Evolutionary conservation across 2,797 vertebrate species (phyloP).

Genomic region (Staurois parvus): DNA sequence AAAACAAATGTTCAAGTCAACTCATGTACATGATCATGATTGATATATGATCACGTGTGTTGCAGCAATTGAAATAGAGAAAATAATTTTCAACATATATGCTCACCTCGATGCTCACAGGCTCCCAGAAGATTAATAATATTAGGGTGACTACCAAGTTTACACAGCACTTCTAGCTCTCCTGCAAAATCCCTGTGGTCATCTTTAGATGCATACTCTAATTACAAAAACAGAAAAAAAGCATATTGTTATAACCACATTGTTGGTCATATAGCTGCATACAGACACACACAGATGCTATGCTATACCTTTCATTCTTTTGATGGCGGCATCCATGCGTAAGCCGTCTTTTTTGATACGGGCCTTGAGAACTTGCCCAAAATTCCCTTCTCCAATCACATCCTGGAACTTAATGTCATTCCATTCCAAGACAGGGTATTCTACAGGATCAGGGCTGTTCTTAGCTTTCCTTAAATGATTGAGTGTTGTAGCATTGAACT

Average conservation of each 20-base stretch:
- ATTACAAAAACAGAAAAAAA: constrained; percentile 6
- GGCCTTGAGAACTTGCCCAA: constrained; percentile 88
- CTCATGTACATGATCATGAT: too few relatives aligned
- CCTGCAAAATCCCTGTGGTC: constrained; percentile 89
- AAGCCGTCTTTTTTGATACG: constrained; percentile 89
- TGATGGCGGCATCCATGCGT: constrained; percentile 89
- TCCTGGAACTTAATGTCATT: constrained; percentile 91
- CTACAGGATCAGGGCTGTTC: constrained; percentile 80
- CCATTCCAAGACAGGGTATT: constrained; percentile 88
- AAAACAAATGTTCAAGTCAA: too few relatives aligned
- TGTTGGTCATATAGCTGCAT: background rate
- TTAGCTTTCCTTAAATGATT: constrained; percentile 82
- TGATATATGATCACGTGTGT: too few relatives aligned
- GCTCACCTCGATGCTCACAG: constrained; percentile 86
- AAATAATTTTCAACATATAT: background rate
- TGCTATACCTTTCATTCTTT: constrained; percentile 87
- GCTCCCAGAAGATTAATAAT: constrained; percentile 90
- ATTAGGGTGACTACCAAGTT: constrained; percentile 87
- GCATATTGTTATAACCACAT: background rate
- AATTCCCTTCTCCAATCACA: constrained; percentile 89
- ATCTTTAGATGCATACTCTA: constrained; percentile 89
- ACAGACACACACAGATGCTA: background rate
- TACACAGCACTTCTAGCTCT: constrained; percentile 89
- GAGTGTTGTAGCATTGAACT: constrained; percentile 86
- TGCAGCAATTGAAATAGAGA: too few relatives aligned